Evolutionary conservation across 2,888 invertebrate species (phyloP).

Genomic region (Pandemis cinnamomeana): DNA sequence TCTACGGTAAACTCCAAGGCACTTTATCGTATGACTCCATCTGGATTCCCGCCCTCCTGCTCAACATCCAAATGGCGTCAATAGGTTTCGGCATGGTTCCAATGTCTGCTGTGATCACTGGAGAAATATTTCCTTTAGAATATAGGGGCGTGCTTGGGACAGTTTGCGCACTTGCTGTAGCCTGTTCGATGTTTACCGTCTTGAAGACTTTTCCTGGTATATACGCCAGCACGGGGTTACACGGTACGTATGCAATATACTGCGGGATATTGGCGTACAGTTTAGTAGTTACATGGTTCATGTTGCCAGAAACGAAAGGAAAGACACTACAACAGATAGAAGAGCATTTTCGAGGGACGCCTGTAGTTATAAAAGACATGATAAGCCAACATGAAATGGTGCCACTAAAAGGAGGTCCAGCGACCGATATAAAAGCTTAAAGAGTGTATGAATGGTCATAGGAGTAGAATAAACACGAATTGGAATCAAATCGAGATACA

Average conservation of each 20-base stretch:
- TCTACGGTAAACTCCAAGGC: slow-evolving; percentile 49
- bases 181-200: slow-evolving; percentile 78
- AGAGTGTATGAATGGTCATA: no score
- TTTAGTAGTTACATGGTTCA: slow-evolving; percentile 71
- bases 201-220: slow-evolving; percentile 83
- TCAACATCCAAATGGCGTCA: slow-evolving; percentile 71
- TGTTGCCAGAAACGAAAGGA: slow-evolving; percentile 84
- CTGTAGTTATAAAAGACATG: background rate
- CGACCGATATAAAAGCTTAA: no score
- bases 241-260: slow-evolving; percentile 78
- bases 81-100: slow-evolving; percentile 80
- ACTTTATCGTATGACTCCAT: background rate
- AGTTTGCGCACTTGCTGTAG: slow-evolving; percentile 77
- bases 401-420: no score
- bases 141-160: slow-evolving; percentile 82
- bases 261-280: slow-evolving; percentile 74
- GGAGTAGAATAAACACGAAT: no score
- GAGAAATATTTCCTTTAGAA: slow-evolving; percentile 83
- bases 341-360: slow-evolving; percentile 55
- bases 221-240: slow-evolving; percentile 61
- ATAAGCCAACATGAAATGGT: no score
- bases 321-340: slow-evolving; percentile 84
- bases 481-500: no score
- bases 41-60: slow-evolving; percentile 61
- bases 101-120: slow-evolving; percentile 85